A percentile compares a stretch with the other conserved stretches of the same genome.
Evolutionary conservation across 2,797 vertebrate genomes (phyloP).

Genomic region (Spinus pinus): DNA sequence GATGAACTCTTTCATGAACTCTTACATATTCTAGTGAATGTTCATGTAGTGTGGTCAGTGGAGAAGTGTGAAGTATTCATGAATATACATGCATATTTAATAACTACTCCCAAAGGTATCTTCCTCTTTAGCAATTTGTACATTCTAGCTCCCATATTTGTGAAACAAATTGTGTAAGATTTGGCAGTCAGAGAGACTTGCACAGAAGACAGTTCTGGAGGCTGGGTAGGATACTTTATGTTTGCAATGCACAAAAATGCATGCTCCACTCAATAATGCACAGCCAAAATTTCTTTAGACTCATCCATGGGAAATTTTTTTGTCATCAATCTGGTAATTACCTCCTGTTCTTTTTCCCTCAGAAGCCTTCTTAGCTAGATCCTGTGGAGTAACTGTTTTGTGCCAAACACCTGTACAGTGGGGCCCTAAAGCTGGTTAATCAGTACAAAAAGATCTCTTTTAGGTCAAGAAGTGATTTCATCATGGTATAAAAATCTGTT

Average conservation of each 20-base stretch:
- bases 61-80: slow-evolving; percentile 40
- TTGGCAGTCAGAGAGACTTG: neutral
- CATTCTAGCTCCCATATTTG: neutral
- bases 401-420: neutral
- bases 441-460: neutral
- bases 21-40: slow-evolving; percentile 35
- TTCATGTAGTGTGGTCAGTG: slow-evolving; percentile 33
- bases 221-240: neutral
- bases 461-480: neutral
- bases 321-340: neutral
- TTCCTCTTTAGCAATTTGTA: neutral
- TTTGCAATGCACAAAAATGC: neutral
- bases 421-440: neutral
- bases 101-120: neutral
- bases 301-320: neutral
- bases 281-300: neutral
- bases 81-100: slow-evolving; percentile 45
- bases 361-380: neutral
- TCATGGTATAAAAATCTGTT: neutral
- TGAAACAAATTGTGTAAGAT: neutral
- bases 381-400: neutral
- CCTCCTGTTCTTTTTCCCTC: neutral
- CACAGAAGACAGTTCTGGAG: neutral
- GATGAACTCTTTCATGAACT: slow-evolving; percentile 38
- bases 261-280: accelerated